Percentiles rank a stretch among this genome's conserved stretches.
Evolutionary conservation across 2,113 vertebrate genomes (phyloP).

Genomic region (Daphoenositta chrysoptera): DNA sequence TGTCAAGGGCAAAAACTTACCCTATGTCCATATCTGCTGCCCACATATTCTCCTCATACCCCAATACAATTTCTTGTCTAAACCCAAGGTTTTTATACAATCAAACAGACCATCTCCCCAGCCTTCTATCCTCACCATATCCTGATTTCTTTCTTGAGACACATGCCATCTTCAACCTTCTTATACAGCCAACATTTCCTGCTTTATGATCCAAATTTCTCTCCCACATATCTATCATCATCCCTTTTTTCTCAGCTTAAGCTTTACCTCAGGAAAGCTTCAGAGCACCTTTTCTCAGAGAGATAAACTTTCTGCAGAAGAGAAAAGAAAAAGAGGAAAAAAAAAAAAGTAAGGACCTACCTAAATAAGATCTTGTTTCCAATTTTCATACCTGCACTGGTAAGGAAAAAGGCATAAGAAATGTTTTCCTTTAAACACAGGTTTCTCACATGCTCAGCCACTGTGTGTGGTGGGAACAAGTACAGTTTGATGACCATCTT

Average conservation of each 20-base stretch:
- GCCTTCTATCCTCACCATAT: background rate
- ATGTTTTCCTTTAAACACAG: background rate
- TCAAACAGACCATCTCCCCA: background rate
- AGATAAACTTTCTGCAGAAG: background rate
- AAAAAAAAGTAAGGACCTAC: background rate
- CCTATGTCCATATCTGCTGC: background rate
- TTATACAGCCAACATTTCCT: background rate
- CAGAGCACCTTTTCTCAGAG: background rate
- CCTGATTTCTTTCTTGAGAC: background rate
- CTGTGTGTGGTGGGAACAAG: background rate
- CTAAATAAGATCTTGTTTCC: background rate
- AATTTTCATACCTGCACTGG: background rate
- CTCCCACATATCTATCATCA: background rate
- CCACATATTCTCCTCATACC: background rate
- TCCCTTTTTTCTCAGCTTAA: background rate
- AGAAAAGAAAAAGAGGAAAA: accelerated
- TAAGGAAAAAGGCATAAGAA: background rate
- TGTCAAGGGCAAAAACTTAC: background rate
- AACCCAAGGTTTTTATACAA: background rate
- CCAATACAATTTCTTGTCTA: background rate
- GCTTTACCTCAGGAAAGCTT: background rate
- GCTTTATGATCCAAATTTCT: background rate
- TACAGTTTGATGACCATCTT: background rate
- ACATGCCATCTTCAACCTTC: background rate
- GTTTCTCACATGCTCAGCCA: background rate